Percentiles rank a stretch among this genome's conserved stretches.
These are phyloP conservation scores for Florisuga fusca DNA, from an alignment of 2,797 vertebrate genomes.

Conservation along the genomic window DNA sequence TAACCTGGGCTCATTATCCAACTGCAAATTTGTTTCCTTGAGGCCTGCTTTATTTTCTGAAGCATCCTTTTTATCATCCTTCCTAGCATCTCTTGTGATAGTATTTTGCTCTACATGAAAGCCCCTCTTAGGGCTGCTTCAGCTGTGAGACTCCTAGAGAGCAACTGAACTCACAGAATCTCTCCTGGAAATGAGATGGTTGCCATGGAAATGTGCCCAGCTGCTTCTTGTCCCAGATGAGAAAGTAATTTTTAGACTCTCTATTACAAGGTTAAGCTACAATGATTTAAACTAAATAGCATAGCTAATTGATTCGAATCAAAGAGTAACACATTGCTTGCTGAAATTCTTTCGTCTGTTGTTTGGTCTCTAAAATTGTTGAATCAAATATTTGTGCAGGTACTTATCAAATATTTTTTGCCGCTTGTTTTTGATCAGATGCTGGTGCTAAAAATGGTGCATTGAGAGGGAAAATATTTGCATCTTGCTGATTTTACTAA, in stretches of 20 bases:
- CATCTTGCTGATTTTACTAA: background rate
- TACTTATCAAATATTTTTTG: background rate
- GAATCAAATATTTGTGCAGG: background rate
- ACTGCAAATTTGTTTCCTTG: background rate
- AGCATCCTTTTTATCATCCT: background rate
- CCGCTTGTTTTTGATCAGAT: background rate
- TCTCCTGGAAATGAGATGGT: slow-evolving; percentile 16
- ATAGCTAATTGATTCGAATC: background rate
- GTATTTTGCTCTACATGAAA: background rate
- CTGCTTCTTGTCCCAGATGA: slow-evolving; percentile 23
- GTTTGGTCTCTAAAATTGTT: background rate
- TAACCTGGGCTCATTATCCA: background rate
- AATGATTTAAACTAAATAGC: background rate
- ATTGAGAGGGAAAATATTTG: slow-evolving; percentile 10
- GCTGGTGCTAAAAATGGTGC: background rate
- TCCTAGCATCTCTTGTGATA: background rate
- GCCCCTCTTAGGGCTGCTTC: background rate
- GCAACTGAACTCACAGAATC: background rate
- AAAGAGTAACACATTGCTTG: background rate
- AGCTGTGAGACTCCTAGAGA: slow-evolving; percentile 5
- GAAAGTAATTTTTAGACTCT: slow-evolving; percentile 24
- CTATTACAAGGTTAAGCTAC: background rate
- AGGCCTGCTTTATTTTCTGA: background rate
- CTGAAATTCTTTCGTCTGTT: background rate
- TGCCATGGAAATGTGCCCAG: slow-evolving; percentile 42